Conservation (phyloP, 2,888 invertebrate genomes). For the Asteroscopus sphinx region DNA sequence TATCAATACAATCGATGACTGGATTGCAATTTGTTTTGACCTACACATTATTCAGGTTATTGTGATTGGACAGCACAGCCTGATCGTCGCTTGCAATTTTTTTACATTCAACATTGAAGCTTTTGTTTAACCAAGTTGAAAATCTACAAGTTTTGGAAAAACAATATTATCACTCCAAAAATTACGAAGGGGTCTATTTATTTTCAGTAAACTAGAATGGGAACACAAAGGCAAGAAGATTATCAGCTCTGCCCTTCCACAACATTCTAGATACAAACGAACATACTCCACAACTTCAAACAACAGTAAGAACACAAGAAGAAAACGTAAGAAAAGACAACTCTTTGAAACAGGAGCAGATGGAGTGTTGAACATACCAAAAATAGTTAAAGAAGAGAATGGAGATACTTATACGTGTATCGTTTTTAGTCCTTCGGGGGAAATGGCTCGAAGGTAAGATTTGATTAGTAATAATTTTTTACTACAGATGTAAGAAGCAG, state of each 20-base stretch:
- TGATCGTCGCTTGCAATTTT: no score
- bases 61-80: no score
- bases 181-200: no score
- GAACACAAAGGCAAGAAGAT: slow-evolving; percentile 84
- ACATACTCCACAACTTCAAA: slow-evolving; percentile 56
- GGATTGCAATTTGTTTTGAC: background rate
- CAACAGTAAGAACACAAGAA: slow-evolving; percentile 56
- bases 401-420: slow-evolving; percentile 95
- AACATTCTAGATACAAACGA: slow-evolving; percentile 79
- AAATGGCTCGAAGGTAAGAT: slow-evolving; percentile 91
- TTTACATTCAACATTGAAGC: no score
- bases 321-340: slow-evolving; percentile 77
- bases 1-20: slow-evolving; percentile 3
- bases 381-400: slow-evolving; percentile 91
- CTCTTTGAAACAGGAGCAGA: slow-evolving; percentile 80
- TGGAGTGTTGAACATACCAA: slow-evolving; percentile 90
- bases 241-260: slow-evolving; percentile 72
- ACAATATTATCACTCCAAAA: no score
- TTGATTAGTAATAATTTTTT: background rate
- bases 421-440: slow-evolving; percentile 93
- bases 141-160: no score
- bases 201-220: slow-evolving; percentile 83
- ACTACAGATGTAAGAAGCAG: no score
- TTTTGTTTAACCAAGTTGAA: background rate
- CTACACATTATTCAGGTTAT: background rate